Evolutionary conservation across 2,888 invertebrate genomes (phyloP).

Genomic region (Xestia xanthographa): DNA sequence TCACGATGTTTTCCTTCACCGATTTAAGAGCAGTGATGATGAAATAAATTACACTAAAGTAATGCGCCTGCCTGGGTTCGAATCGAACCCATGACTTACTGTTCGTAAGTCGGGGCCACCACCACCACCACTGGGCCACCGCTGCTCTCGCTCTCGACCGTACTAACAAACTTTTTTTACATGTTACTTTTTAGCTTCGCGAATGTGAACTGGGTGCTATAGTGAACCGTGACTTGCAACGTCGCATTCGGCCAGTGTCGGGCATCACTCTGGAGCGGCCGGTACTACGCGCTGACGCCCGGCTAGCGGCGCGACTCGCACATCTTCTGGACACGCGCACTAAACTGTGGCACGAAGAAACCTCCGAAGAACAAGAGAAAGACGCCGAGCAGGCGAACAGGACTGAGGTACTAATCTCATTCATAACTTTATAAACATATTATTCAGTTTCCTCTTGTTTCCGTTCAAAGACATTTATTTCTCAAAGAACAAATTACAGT

Average conservation of each 20-base stretch:
- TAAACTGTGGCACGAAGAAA: constrained; percentile 92
- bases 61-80: too few relatives aligned
- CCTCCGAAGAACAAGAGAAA: constrained; percentile 67
- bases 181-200: constrained; percentile 90
- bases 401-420: constrained; percentile 61
- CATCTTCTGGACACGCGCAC: constrained; percentile 97
- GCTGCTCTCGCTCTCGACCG: too few relatives aligned
- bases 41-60: too few relatives aligned
- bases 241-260: constrained; percentile 97
- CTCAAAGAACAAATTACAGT: too few relatives aligned
- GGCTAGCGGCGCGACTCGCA: constrained; percentile 97
- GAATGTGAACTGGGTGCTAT: constrained; percentile 98
- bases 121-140: too few relatives aligned
- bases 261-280: constrained; percentile 97
- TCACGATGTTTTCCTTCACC: too few relatives aligned
- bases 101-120: too few relatives aligned
- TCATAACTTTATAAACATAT: background rate
- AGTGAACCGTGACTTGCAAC: constrained; percentile 98
- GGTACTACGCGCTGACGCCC: constrained; percentile 97
- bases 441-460: background rate
- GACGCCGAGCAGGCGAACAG: constrained; percentile 63
- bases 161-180: background rate
- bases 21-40: too few relatives aligned
- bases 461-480: too few relatives aligned
- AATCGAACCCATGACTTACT: too few relatives aligned